phyloP scores from a whole-genome alignment of 2,888 invertebrate species.

The Synergus itoensis region DNA sequence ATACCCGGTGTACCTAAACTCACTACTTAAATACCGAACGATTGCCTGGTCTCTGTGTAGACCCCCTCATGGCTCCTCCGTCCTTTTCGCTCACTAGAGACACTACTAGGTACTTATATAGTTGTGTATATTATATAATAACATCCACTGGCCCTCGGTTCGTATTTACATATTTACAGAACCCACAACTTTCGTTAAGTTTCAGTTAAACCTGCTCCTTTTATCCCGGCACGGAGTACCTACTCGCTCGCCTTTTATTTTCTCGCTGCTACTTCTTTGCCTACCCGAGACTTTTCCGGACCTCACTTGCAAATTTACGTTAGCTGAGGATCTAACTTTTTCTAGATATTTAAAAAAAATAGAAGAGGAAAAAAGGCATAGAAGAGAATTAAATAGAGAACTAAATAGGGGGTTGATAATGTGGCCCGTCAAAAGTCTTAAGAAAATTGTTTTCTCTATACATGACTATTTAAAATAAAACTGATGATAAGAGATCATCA shows the following conservation, averaged over 20 bases:
- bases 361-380: background rate
- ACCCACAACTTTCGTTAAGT: conserved; percentile 61
- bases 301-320: conserved; percentile 19
- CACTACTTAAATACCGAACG: conserved; percentile 75
- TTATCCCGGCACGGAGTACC: conserved; percentile 50
- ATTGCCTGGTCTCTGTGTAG: conserved; percentile 63
- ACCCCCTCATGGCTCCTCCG: conserved; percentile 16
- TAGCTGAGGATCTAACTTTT: background rate
- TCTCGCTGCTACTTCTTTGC: conserved; percentile 39
- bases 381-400: no score
- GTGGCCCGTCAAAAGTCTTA: no score
- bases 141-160: conserved; percentile 58
- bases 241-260: conserved; percentile 42
- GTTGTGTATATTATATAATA: conserved; percentile 60
- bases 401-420: no score
- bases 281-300: conserved; percentile 10
- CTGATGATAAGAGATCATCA: background rate
- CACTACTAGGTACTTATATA: conserved; percentile 47
- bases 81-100: conserved; percentile 44
- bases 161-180: conserved; percentile 72
- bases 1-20: conserved; percentile 75
- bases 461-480: background rate
- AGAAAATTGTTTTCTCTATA: background rate
- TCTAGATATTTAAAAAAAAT: conserved; percentile 1
- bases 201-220: conserved; percentile 61